Evolutionary conservation across 1,140 invertebrate genomes (phyloP).

Genomic region (Elymnias hypermnestra): DNA sequence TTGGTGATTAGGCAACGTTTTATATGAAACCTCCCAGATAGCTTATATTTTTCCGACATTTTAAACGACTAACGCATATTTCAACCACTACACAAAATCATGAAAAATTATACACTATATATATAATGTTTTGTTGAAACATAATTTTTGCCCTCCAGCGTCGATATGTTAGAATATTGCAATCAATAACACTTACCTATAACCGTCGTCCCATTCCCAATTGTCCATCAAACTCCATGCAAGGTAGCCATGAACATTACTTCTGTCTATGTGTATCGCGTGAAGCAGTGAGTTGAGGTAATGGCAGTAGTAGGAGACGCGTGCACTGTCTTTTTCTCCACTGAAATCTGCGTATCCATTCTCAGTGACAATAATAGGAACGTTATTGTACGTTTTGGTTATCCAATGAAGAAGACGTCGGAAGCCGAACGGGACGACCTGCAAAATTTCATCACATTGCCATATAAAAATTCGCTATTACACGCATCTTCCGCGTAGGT

Average conservation of each 20-base stretch:
- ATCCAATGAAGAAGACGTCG: slow-evolving; percentile 80
- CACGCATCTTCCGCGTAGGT: no score
- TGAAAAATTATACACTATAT: no score
- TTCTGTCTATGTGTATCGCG: slow-evolving; percentile 77
- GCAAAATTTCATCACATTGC: slow-evolving; percentile 16
- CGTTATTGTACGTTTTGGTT: slow-evolving; percentile 80
- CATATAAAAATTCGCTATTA: no score
- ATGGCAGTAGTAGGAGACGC: slow-evolving; percentile 77
- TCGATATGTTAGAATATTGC: no score
- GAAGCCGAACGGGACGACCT: slow-evolving; percentile 69
- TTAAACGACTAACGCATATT: no score
- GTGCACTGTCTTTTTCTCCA: slow-evolving; percentile 67
- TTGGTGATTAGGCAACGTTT: no score
- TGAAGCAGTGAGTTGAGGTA: slow-evolving; percentile 77
- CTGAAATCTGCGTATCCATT: slow-evolving; percentile 79
- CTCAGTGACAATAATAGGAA: slow-evolving; percentile 84
- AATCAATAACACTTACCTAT: slow-evolving; percentile 73
- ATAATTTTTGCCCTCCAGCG: no score
- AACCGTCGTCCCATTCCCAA: slow-evolving; percentile 83
- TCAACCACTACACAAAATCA: no score
- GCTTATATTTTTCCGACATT: no score
- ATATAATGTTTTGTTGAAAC: no score
- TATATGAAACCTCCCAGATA: no score
- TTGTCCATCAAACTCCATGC: slow-evolving; percentile 87
- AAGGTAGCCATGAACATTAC: slow-evolving; percentile 82